Conservation (phyloP, 1,140 invertebrate species). For the Platyscapa corneri region DNA sequence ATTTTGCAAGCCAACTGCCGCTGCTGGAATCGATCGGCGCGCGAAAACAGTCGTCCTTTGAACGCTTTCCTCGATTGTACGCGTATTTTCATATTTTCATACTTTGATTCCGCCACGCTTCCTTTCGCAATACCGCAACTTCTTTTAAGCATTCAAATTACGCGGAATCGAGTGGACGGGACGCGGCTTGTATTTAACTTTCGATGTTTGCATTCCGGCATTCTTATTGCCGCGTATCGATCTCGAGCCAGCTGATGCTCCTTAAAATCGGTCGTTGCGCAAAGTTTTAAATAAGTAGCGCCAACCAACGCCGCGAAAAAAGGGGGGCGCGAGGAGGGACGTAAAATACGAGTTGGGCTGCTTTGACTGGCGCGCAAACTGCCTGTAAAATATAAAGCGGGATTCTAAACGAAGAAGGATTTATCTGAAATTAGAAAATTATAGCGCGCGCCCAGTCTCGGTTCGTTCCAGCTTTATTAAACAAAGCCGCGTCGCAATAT, state of each 20-base stretch:
- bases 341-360: too few relatives aligned
- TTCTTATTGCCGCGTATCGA: background rate
- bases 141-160: background rate
- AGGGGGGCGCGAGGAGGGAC: too few relatives aligned
- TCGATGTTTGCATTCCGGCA: background rate
- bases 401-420: background rate
- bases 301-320: too few relatives aligned
- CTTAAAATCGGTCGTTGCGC: too few relatives aligned
- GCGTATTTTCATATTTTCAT: background rate
- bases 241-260: too few relatives aligned
- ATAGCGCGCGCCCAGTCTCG: too few relatives aligned
- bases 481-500: background rate
- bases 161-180: background rate
- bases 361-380: background rate
- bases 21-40: conserved; percentile 26
- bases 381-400: background rate
- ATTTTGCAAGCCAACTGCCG: conserved; percentile 25
- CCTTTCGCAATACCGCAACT: conserved; percentile 17
- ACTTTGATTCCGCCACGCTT: background rate
- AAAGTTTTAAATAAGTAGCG: too few relatives aligned
- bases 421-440: background rate
- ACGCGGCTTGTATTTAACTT: background rate
- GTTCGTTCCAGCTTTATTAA: background rate
- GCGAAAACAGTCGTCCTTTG: conserved; percentile 4
- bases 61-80: conserved; percentile 8